Evolutionary conservation across 2,888 invertebrate species (phyloP).

Genomic region (Tribolium freemani): DNA sequence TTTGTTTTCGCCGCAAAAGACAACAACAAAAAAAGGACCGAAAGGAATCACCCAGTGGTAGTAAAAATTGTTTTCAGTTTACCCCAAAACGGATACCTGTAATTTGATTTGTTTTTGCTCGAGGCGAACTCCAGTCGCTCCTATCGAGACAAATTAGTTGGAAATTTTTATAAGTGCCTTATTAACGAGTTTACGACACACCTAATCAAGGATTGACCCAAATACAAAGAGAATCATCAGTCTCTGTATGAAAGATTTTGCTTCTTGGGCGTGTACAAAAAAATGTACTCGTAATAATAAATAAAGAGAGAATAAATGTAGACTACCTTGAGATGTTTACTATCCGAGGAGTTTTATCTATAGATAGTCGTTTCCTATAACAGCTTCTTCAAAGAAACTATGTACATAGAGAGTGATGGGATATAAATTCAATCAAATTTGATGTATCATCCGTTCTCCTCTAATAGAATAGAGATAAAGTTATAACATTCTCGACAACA

Average conservation of each 20-base stretch:
- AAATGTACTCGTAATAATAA: background rate
- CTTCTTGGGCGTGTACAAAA: background rate
- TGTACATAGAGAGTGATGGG: background rate
- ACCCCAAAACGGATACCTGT: conserved; percentile 37
- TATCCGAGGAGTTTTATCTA: background rate
- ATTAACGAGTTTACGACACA: background rate
- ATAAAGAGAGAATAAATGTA: conserved; percentile 2
- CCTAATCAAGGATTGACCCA: background rate
- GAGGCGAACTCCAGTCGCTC: background rate
- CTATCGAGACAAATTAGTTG: conserved; percentile 32
- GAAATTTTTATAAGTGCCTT: conserved; percentile 31
- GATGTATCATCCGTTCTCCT: background rate
- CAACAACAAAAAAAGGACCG: conserved; percentile 39
- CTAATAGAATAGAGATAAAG: background rate
- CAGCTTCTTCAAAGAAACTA: background rate
- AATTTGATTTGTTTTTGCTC: conserved; percentile 40
- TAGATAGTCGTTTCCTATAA: background rate
- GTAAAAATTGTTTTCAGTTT: conserved; percentile 40
- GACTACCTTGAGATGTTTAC: conserved; percentile 10
- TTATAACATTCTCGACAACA: background rate
- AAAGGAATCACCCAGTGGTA: conserved; percentile 11
- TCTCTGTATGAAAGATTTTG: too few species aligned
- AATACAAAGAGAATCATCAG: background rate
- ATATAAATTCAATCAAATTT: background rate
- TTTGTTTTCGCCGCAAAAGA: conserved; percentile 50